Evolutionary conservation across 2,888 invertebrate genomes (phyloP).

Genomic region (Lottia gigantea): DNA sequence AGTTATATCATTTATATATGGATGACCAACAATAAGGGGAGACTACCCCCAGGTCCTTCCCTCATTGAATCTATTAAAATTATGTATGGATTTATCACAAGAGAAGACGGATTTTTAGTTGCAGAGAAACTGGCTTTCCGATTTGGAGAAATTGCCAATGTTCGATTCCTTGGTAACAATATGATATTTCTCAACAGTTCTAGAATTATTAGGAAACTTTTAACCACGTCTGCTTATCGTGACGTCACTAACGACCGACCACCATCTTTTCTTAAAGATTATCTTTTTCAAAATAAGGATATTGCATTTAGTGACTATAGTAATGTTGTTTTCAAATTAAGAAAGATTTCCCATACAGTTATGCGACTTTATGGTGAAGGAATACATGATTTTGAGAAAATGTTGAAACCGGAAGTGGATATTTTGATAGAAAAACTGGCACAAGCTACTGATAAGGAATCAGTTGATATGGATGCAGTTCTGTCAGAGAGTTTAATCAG

Average conservation of each 20-base stretch:
- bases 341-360: background rate
- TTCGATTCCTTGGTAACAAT: background rate
- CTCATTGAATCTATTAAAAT: background rate
- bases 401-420: background rate
- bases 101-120: background rate
- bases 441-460: background rate
- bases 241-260: conserved; percentile 4
- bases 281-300: background rate
- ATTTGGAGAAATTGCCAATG: background rate
- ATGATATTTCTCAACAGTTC: background rate
- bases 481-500: background rate
- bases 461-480: background rate
- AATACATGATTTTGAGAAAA: background rate
- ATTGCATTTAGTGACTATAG: background rate
- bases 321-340: background rate
- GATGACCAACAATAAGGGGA: too few species aligned
- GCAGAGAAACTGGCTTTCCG: background rate
- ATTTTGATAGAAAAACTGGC: background rate
- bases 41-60: background rate
- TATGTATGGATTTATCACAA: background rate
- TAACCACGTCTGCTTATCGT: background rate
- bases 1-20: too few species aligned
- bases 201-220: background rate
- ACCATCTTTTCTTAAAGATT: background rate
- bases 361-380: background rate